Base-by-base conservation (phyloP, 2,113 vertebrate genomes). In the Dromaius novaehollandiae region DNA sequence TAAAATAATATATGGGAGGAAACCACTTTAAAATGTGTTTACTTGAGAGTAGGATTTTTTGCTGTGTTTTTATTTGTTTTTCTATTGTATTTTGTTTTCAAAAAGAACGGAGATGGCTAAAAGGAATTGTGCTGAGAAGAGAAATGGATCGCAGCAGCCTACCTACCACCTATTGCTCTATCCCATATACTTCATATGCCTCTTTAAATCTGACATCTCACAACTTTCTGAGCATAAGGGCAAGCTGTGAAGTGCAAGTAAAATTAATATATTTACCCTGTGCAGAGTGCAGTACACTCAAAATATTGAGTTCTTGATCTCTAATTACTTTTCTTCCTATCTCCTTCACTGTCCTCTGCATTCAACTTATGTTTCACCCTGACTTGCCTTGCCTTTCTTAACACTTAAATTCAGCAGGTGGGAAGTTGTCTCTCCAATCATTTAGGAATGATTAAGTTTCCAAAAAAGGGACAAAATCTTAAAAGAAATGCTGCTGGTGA, bases 61-160 rank as follows among this genome's bases (percentile, higher is more conserved):
- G 38, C 6, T 13, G 26, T 0, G 1, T 30, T 46, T 95, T 94
- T 96, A 88, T 95, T 96, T 91, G 88, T 88, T 96, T 95, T 91
- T 73, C 56, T 77, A 70, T 19, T 46, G 9, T 34, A 78, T 65
- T 96, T 90, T 4, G 0, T 81, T 95, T 88, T 88, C 82, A 55
- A 70, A 82, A 93, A 89, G 28, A 82, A 50, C 1, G 0, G 71
- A 63, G 64, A 58, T 80, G 66, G 88, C 89, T 90, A 48, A 82
- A 91, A 95, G 65, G 76, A 95, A 82, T 68, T 97, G 88, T 56
- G 73, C 82, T 82, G 76, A 90, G 85, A 94, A 94, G 88, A 94
- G 88, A 94, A 96, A 96, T 92, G 91, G 85, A 94, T 95, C 96
- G 88, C 94, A 90, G 95, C 85, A 95, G 96, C 89, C 82, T 88